These are phyloP conservation scores for Apoda limacodes DNA, from an alignment of 2,888 invertebrate genomes.

Conservation along the genomic window DNA sequence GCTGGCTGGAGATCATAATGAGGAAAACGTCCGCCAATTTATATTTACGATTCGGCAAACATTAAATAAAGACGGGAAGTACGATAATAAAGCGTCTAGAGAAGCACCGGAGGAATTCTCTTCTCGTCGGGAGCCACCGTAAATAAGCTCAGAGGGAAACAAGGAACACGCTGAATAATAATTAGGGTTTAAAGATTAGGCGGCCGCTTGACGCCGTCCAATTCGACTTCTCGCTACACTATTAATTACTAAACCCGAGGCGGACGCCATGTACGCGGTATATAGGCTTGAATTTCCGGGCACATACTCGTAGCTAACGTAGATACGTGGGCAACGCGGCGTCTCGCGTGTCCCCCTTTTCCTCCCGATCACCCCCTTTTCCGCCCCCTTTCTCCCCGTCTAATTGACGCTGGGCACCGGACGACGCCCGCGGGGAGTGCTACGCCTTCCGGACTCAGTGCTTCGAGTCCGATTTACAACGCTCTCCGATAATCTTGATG, in stretches of 20 bases:
- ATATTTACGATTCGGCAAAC: background rate
- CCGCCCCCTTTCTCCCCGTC: conserved; percentile 38
- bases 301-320: conserved; percentile 43
- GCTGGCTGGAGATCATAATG: too few relatives aligned
- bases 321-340: conserved; percentile 32
- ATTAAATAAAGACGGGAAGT: background rate
- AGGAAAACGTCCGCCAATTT: background rate
- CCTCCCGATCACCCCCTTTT: conserved; percentile 24
- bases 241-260: conserved; percentile 53
- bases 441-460: conserved; percentile 41
- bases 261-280: conserved; percentile 29
- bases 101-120: conserved; percentile 20
- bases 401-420: conserved; percentile 61
- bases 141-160: conserved; percentile 36
- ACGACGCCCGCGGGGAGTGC: conserved; percentile 55
- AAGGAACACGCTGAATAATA: conserved; percentile 27
- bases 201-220: conserved; percentile 27
- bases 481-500: conserved; percentile 57
- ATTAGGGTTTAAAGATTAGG: conserved; percentile 27
- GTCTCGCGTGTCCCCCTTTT: conserved; percentile 33
- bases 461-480: conserved; percentile 54
- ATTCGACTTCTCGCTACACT: conserved; percentile 32
- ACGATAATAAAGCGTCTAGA: background rate
- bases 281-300: conserved; percentile 57
- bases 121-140: conserved; percentile 26